Conservation (phyloP, 92 coral and sea anemone species). For the Actinostola sp. region DNA sequence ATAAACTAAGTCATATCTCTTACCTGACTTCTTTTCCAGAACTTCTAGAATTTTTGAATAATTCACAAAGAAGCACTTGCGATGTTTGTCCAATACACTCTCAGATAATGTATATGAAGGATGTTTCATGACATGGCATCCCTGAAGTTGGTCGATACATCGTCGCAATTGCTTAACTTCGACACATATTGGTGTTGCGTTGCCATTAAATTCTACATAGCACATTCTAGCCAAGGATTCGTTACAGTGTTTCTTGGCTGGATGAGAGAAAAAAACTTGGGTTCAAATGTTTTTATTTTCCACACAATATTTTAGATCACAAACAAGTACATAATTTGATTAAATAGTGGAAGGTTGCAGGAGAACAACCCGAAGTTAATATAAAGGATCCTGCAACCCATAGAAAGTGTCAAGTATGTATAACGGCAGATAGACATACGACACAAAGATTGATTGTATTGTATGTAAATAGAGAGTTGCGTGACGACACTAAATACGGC, state of each 20-base stretch:
- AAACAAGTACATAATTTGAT: neutral
- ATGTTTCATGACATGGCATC: constrained; percentile 79
- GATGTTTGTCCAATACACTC: constrained; percentile 59
- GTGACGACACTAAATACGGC: too few species aligned
- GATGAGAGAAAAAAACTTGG: constrained; percentile 8
- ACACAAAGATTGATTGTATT: too few species aligned
- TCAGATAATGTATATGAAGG: constrained; percentile 65
- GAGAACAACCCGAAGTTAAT: too few species aligned
- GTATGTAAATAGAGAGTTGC: too few species aligned
- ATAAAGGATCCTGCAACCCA: too few species aligned
- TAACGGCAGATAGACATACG: too few species aligned
- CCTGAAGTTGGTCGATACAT: constrained; percentile 55
- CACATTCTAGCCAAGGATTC: constrained; percentile 61
- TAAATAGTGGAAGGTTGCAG: too few species aligned
- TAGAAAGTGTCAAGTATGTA: too few species aligned
- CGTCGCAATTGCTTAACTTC: constrained; percentile 65
- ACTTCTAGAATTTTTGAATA: constrained; percentile 76
- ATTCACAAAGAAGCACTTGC: constrained; percentile 74
- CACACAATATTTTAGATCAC: too few species aligned
- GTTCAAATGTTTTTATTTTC: too few species aligned
- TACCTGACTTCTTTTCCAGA: constrained; percentile 63
- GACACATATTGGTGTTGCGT: constrained; percentile 60
- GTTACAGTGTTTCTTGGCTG: constrained; percentile 59
- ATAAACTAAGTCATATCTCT: neutral
- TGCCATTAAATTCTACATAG: constrained; percentile 48